phyloP scores from a whole-genome alignment of 2,888 invertebrate genomes.

The Megalurothrips usitatus region DNA sequence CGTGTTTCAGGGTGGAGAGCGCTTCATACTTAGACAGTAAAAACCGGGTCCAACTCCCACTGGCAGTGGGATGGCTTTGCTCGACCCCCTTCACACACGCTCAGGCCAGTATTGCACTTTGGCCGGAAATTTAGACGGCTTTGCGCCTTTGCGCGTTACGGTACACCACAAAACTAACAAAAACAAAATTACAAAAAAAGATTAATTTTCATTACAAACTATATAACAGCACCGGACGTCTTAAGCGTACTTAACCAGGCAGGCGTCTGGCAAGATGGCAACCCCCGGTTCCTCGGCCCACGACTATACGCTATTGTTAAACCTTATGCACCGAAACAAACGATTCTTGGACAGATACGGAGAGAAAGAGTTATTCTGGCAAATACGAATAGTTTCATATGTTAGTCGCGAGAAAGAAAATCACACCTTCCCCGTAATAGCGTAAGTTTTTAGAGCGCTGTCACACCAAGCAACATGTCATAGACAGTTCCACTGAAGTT shows the following conservation, averaged over 20 bases:
- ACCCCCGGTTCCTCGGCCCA: background rate
- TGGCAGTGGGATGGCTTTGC: background rate
- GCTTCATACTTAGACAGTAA: too few relatives aligned
- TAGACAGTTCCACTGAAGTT: background rate
- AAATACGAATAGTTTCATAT: background rate
- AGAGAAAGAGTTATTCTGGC: background rate
- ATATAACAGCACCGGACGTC: constrained; percentile 22
- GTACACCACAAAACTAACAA: background rate
- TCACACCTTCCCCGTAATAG: background rate
- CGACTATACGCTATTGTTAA: background rate
- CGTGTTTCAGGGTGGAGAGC: too few relatives aligned
- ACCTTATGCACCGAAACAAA: background rate
- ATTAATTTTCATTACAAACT: background rate
- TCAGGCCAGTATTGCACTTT: too few relatives aligned
- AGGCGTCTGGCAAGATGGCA: too few relatives aligned
- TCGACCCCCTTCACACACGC: background rate
- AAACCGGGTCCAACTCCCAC: too few relatives aligned
- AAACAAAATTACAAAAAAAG: background rate
- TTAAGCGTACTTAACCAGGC: background rate
- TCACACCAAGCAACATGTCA: background rate
- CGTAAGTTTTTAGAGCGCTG: background rate
- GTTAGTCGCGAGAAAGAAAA: background rate
- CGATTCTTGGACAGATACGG: background rate
- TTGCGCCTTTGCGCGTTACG: background rate
- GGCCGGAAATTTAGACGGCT: too few relatives aligned